Percentiles rank a stretch among this genome's conserved stretches.
Evolutionary conservation across 2,113 vertebrate genomes (phyloP).

Genomic region (Bos indicus): DNA sequence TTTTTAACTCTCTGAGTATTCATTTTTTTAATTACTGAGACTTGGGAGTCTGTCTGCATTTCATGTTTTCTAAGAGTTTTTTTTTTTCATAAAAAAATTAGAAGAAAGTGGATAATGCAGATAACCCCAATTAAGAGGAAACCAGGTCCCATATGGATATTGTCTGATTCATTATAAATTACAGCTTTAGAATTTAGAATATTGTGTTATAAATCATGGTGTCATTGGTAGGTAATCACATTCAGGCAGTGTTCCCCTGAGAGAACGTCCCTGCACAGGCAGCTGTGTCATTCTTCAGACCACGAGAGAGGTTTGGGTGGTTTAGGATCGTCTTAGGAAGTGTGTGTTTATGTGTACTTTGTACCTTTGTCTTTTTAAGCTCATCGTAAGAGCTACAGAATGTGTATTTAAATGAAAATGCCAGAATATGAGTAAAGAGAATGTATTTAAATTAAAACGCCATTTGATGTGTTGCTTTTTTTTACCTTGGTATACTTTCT

Average conservation of each 20-base stretch:
- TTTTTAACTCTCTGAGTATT: neutral
- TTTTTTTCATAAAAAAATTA: neutral
- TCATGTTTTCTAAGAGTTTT: neutral
- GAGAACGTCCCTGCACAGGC: slow-evolving; percentile 27
- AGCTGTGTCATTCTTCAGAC: slow-evolving; percentile 57
- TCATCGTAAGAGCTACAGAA: neutral
- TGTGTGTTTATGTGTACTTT: neutral
- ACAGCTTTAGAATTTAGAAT: slow-evolving; percentile 73
- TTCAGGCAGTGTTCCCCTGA: slow-evolving; percentile 25
- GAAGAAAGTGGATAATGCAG: neutral
- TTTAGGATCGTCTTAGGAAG: neutral
- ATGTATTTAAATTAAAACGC: neutral
- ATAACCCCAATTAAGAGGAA: slow-evolving; percentile 34
- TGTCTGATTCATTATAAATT: slow-evolving; percentile 53
- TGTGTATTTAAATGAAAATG: neutral
- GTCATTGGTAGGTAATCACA: slow-evolving; percentile 74
- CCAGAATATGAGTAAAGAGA: neutral
- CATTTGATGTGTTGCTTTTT: neutral
- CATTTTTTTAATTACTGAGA: slow-evolving; percentile 14
- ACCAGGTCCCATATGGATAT: slow-evolving; percentile 47
- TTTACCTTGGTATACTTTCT: neutral
- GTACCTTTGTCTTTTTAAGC: neutral
- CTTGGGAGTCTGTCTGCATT: neutral
- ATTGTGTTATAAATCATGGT: slow-evolving; percentile 68
- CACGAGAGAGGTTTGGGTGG: neutral